These are phyloP conservation scores for Melanerpes formicivorus DNA, from an alignment of 2,113 vertebrate species.

Conservation along the genomic window DNA sequence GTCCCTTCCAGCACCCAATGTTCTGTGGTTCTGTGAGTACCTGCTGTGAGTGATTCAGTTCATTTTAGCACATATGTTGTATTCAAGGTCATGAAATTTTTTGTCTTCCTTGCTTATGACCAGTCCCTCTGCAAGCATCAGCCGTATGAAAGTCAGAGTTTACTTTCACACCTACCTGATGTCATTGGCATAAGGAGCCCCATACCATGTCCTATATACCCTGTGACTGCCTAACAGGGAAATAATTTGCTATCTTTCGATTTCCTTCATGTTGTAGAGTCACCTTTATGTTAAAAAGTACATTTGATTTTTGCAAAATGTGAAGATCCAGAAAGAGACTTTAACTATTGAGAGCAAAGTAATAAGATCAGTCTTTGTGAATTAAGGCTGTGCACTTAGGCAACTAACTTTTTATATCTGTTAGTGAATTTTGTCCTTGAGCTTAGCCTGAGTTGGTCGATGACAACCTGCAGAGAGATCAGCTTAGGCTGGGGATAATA, in stretches of 20 bases:
- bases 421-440: background rate
- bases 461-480: background rate
- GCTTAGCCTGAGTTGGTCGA: background rate
- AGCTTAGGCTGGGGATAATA: background rate
- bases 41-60: background rate
- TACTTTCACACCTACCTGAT: background rate
- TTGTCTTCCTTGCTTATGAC: background rate
- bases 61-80: background rate
- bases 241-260: background rate
- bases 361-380: background rate
- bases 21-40: too few relatives aligned
- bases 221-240: background rate
- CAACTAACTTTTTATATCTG: background rate
- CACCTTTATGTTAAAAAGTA: fast-evolving
- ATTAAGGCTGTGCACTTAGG: background rate
- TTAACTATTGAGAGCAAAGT: background rate
- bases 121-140: background rate
- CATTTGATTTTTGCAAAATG: background rate
- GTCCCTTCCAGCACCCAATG: too few relatives aligned
- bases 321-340: background rate
- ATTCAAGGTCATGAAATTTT: background rate
- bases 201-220: background rate
- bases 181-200: background rate
- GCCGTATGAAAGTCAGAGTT: background rate
- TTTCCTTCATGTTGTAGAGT: background rate